Percentiles rank a stretch among this genome's conserved stretches.
Conservation (phyloP, 2,888 invertebrate species). For the Apocheima hispidaria region DNA sequence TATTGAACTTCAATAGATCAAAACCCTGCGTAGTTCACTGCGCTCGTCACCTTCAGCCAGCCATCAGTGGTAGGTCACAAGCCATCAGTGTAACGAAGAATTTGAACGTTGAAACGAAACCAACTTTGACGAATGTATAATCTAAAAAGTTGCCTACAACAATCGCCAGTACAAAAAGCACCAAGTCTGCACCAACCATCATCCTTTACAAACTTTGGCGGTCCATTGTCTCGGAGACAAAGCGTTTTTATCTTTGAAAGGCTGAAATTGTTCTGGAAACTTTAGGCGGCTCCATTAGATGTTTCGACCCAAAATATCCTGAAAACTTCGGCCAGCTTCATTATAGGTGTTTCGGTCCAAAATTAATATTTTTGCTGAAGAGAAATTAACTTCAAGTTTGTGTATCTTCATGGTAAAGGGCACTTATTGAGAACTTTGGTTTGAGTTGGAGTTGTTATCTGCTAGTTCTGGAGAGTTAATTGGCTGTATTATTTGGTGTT, state of each 20-base stretch:
- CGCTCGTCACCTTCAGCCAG: no score
- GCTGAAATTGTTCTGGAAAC: conserved; percentile 31
- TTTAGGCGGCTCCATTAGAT: conserved; percentile 21
- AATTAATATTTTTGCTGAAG: conserved; percentile 25
- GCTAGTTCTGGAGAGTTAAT: conserved; percentile 11
- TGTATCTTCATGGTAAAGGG: conserved; percentile 14
- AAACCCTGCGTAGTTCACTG: no score
- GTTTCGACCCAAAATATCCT: conserved; percentile 2
- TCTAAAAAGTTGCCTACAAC: not conserved
- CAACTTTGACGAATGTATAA: not conserved
- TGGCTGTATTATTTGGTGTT: conserved; percentile 10
- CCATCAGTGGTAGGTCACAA: no score
- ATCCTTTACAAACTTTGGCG: conserved; percentile 24
- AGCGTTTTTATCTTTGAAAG: conserved; percentile 31
- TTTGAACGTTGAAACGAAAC: not conserved
- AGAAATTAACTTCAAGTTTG: conserved; percentile 17
- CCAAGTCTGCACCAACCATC: conserved; percentile 5
- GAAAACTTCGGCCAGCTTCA: not conserved
- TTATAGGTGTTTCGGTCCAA: conserved; percentile 7
- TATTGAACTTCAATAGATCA: no score
- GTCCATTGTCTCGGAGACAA: conserved; percentile 29
- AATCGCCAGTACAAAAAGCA: conserved; percentile 4
- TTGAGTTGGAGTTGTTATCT: conserved; percentile 13
- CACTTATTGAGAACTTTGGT: conserved; percentile 16
- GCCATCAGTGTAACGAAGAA: no score